These are phyloP conservation scores for Armadillidium nasatum DNA, from an alignment of 1,140 invertebrate species.

Conservation along the genomic window DNA sequence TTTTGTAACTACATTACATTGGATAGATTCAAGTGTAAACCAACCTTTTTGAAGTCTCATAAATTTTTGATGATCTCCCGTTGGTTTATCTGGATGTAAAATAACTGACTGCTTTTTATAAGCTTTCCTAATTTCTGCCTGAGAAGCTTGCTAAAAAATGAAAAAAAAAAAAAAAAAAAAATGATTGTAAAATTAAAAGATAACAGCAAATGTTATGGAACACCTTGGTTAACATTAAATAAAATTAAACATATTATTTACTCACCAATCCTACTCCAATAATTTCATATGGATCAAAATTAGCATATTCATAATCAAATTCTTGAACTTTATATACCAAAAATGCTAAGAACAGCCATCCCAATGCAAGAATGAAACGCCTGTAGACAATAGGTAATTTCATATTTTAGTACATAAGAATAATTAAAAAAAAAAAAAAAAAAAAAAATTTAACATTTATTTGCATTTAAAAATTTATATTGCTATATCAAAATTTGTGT, in stretches of 20 bases:
- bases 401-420: too few species aligned
- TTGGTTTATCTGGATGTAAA: slow-evolving; percentile 95
- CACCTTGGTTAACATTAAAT: background rate
- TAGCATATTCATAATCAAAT: slow-evolving; percentile 95
- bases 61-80: slow-evolving; percentile 94
- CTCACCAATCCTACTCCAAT: slow-evolving; percentile 73
- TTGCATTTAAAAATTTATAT: too few species aligned
- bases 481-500: too few species aligned
- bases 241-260: slow-evolving; percentile 21
- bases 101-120: slow-evolving; percentile 89
- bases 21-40: too few species aligned
- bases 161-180: background rate
- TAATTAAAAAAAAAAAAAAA: too few species aligned
- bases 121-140: slow-evolving; percentile 87
- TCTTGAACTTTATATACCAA: slow-evolving; percentile 94
- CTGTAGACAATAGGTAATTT: slow-evolving; percentile 12
- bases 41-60: slow-evolving; percentile 94
- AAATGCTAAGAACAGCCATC: slow-evolving; percentile 81
- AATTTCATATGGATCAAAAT: slow-evolving; percentile 98
- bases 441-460: too few species aligned
- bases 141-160: slow-evolving; percentile 65
- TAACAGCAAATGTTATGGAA: background rate
- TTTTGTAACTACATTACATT: too few species aligned
- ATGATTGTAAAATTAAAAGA: background rate
- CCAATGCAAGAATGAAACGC: slow-evolving; percentile 59